Conservation (phyloP, 2,797 vertebrate genomes). For the Tadarida brasiliensis region DNA sequence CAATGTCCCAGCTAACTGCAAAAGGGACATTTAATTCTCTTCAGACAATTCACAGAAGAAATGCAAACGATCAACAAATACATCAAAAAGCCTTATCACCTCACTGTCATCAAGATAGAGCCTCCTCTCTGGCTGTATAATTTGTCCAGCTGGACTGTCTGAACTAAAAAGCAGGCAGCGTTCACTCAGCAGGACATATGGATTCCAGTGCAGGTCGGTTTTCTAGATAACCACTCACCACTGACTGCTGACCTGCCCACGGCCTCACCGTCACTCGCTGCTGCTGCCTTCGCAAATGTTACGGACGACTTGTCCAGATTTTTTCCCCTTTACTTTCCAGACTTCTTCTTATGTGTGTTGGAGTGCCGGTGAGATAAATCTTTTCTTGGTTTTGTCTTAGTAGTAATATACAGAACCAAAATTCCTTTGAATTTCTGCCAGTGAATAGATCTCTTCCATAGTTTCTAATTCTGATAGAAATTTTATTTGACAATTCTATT, state of each 20-base stretch:
- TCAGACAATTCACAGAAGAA: neutral
- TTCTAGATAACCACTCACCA: neutral
- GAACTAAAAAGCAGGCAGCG: neutral
- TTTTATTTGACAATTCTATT: neutral
- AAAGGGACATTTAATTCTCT: neutral
- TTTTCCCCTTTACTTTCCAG: neutral
- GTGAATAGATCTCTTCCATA: neutral
- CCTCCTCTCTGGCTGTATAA: neutral
- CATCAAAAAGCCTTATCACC: neutral
- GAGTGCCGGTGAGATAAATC: neutral
- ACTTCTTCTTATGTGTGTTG: neutral
- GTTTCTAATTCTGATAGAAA: neutral
- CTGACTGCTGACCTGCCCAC: no score
- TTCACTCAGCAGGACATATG: neutral
- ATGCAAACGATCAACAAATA: neutral
- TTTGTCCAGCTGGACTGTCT: neutral
- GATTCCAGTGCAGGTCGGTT: rapidly evolving
- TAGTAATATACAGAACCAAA: neutral
- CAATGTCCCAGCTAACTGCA: neutral
- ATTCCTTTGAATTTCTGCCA: neutral
- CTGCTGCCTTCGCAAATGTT: neutral
- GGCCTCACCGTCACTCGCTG: neutral
- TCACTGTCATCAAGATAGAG: neutral
- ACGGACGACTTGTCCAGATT: neutral
- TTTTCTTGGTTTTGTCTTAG: neutral